Base-by-base conservation (phyloP, 2,113 vertebrate genomes). In the Plectropomus leopardus region DNA sequence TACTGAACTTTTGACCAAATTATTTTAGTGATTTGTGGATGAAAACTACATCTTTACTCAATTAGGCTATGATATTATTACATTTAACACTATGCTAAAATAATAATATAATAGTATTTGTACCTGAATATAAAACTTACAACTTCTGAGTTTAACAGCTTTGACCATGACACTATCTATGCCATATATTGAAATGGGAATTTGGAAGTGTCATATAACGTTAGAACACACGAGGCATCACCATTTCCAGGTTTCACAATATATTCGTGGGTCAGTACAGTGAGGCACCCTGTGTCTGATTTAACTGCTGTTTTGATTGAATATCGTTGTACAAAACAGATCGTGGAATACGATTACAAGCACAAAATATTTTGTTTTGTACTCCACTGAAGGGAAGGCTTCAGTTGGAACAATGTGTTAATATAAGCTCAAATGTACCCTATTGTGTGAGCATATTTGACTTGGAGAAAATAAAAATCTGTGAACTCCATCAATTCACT, bases 401-500 rank as follows among this genome's bases (percentile, higher is more conserved):
- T 63, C 13, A 7, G 0, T 21, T 65, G 19, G 51, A 34, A 68
- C 57, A 73, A 54, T 34, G 60, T 69, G 57, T 30, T 32, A 73
- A 61, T 19, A 61, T 45, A 34, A 50, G 64, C 67, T 73, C 19
- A 19, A 50, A 63, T 60, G 26, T 50, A 3, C 44, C 10, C 67
- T 73, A n/a, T 53, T 28, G 17, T 70, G 30, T 54, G 69, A 79
- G 36, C 58, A 70, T 76, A 75, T 76, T 64, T 73, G 28, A 71
- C 26, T 36, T 2, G 6, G 23, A 51, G 17, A 50, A 28, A 63
- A 24, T 28, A 21, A 23, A 72, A 50, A 60, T 3, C 71, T 68
- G 76, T 70, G 23, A 63, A 71, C 11, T 24, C 28, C 26, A 66
- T 75, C 73, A 85, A 45, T 85, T 59, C 5, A 13, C 59, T 80